phyloP scores from a whole-genome alignment of 1,140 invertebrate species.

The Cydia splendana region DNA sequence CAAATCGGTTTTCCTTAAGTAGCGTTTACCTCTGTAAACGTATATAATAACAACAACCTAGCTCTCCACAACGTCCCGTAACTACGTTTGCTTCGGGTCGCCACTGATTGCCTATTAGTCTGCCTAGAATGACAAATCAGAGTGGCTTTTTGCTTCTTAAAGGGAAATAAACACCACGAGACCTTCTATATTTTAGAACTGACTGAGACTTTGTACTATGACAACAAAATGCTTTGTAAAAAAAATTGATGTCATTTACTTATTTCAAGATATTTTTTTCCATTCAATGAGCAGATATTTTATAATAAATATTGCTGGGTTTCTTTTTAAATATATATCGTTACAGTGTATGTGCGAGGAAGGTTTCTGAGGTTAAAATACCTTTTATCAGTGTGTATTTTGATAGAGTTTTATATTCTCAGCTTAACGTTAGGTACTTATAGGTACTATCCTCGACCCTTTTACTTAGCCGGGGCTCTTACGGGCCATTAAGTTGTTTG shows the following conservation, averaged over 20 bases:
- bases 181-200: neutral
- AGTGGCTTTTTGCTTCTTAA: slow-evolving; percentile 17
- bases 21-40: neutral
- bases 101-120: slow-evolving; percentile 12
- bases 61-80: neutral
- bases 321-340: too few relatives aligned
- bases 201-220: neutral
- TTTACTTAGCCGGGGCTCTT: neutral
- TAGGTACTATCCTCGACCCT: neutral
- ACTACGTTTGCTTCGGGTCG: slow-evolving; percentile 9
- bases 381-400: neutral
- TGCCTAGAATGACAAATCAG: slow-evolving; percentile 16
- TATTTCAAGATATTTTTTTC: too few relatives aligned
- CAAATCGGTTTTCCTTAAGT: neutral
- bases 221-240: neutral
- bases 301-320: too few relatives aligned
- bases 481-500: neutral
- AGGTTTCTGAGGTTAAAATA: neutral
- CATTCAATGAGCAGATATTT: too few relatives aligned
- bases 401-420: neutral
- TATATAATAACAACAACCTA: neutral
- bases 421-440: neutral
- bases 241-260: too few relatives aligned
- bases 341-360: too few relatives aligned
- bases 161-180: neutral